Evolutionary conservation across 2,888 invertebrate genomes (phyloP).

Genomic region (Tetheella fluctuosa): DNA sequence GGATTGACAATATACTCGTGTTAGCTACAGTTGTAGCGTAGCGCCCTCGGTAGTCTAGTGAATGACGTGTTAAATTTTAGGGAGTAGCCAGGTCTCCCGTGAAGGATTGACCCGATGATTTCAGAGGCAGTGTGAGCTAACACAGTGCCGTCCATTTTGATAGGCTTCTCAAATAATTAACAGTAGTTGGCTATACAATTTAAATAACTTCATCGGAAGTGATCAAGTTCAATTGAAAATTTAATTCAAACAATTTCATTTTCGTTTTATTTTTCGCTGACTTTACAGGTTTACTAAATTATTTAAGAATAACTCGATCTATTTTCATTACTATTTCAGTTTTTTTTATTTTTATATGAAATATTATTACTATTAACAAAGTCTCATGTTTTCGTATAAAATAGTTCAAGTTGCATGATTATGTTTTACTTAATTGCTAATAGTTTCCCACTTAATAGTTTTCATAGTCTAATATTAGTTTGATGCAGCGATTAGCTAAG

Average conservation of each 20-base stretch:
- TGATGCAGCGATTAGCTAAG: conserved; percentile 20
- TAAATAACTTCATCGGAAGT: neutral
- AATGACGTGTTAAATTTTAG: conserved; percentile 3
- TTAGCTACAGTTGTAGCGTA: conserved; percentile 36
- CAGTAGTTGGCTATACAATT: neutral
- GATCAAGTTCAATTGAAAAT: neutral
- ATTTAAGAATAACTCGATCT: conserved; percentile 26
- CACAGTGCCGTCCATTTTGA: conserved; percentile 55
- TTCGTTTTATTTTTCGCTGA: neutral
- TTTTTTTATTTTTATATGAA: conserved; percentile 47
- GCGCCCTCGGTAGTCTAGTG: conserved; percentile 11
- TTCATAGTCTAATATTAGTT: conserved; percentile 22
- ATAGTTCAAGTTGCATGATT: conserved; percentile 17
- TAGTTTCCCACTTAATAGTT: conserved; percentile 26
- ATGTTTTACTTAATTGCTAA: conserved; percentile 20
- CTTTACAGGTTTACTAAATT: conserved; percentile 20
- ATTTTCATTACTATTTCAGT: conserved; percentile 44
- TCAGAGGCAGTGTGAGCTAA: conserved; percentile 45
- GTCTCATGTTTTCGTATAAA: conserved; percentile 39
- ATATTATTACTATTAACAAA: conserved; percentile 31
- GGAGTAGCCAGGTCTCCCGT: conserved; percentile 33
- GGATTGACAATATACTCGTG: conserved; percentile 71
- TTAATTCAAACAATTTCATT: neutral
- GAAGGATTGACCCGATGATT: conserved; percentile 33
- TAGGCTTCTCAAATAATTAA: conserved; percentile 26